These are phyloP conservation scores for Corapipo altera DNA, from an alignment of 2,113 vertebrate genomes.

Conservation along the genomic window DNA sequence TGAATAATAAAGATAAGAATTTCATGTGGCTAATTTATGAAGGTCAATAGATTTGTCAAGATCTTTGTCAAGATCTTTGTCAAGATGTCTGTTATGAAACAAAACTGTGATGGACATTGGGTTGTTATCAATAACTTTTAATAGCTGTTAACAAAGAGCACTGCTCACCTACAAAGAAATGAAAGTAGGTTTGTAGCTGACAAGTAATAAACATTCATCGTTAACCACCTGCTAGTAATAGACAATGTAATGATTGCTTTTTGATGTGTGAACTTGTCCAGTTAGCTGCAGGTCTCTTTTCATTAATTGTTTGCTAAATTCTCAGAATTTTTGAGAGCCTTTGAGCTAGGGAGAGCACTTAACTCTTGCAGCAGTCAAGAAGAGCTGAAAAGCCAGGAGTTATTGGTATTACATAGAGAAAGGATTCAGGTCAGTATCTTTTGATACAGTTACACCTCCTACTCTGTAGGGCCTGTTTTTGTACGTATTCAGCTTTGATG, in stretches of 20 bases:
- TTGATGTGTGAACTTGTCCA: background rate
- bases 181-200: background rate
- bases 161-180: background rate
- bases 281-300: conserved; percentile 19
- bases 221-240: conserved; percentile 19
- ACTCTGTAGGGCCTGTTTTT: background rate
- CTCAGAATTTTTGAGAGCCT: background rate
- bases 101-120: background rate
- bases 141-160: background rate
- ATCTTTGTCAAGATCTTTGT: no score
- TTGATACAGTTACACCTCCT: background rate
- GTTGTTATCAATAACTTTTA: background rate
- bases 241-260: background rate
- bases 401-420: background rate
- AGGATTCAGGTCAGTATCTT: background rate
- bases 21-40: background rate
- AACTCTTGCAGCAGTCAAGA: background rate
- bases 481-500: background rate
- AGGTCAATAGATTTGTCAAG: background rate
- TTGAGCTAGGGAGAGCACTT: background rate
- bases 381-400: background rate
- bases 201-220: background rate
- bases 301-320: background rate
- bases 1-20: background rate
- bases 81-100: background rate